Percentiles rank a stretch among this genome's conserved stretches.
Conservation (phyloP, 2,888 invertebrate species). For the Leptopilina syphax region DNA sequence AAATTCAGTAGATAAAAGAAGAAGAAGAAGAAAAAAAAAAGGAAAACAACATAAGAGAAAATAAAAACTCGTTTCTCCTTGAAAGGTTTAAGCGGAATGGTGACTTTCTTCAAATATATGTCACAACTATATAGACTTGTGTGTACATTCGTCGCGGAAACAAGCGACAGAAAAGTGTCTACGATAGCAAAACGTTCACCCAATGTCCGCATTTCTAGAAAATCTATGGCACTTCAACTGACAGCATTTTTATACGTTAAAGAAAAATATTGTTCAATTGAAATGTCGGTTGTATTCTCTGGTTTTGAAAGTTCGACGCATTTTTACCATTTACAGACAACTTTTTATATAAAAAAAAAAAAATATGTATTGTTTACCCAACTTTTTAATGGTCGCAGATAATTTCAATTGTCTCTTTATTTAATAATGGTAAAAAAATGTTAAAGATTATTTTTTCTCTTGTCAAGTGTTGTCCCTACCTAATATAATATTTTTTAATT, state of each 20-base stretch:
- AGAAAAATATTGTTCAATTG: constrained; percentile 34
- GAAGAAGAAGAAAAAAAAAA: too few species aligned
- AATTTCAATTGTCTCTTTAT: too few species aligned
- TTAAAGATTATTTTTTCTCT: too few species aligned
- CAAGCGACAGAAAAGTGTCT: constrained; percentile 25
- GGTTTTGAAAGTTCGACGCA: neutral
- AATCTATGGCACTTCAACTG: constrained; percentile 23
- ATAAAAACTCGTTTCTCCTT: constrained; percentile 1
- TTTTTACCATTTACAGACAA: neutral
- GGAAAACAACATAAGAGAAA: too few species aligned
- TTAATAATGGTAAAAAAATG: too few species aligned
- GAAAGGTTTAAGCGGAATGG: constrained; percentile 10
- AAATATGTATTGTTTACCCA: too few species aligned
- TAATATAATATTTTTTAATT: too few species aligned
- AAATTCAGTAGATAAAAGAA: too few species aligned
- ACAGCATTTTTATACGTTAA: constrained; percentile 16
- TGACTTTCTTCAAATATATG: constrained; percentile 6
- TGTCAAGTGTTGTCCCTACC: too few species aligned
- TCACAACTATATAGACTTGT: neutral
- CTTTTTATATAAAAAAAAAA: too few species aligned
- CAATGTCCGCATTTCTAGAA: constrained; percentile 18
- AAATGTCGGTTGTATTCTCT: constrained; percentile 27
- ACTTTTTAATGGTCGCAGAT: too few species aligned
- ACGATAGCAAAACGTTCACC: constrained; percentile 32
- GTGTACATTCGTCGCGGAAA: constrained; percentile 16